phyloP scores from a whole-genome alignment of 2,888 invertebrate species.

The Griposia aprilina region DNA sequence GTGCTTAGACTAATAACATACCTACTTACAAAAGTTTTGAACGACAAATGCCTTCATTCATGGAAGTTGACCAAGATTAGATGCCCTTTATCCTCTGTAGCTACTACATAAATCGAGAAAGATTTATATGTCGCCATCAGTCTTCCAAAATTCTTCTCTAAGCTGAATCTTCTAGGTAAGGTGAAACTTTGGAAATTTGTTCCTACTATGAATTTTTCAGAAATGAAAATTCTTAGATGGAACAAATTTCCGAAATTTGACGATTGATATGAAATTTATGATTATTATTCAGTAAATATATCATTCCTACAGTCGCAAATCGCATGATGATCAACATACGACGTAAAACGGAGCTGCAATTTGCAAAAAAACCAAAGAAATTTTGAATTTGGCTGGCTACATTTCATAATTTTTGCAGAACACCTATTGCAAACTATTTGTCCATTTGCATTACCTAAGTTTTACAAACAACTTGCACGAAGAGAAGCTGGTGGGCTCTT shows the following conservation, averaged over 20 bases:
- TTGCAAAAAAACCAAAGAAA: too few species aligned
- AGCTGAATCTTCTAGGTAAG: too few species aligned
- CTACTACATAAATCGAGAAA: conserved; percentile 6
- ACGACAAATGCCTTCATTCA: conserved; percentile 25
- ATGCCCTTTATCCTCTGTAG: neutral
- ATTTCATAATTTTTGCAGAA: neutral
- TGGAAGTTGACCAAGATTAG: conserved; percentile 27
- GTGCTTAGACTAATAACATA: conserved; percentile 33
- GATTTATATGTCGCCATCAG: neutral
- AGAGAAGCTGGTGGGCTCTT: conserved; percentile 18
- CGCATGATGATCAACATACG: too few species aligned
- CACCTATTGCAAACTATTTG: conserved; percentile 6
- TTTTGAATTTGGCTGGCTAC: too few species aligned
- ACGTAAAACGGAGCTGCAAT: too few species aligned
- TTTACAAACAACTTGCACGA: neutral
- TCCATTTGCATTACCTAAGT: conserved; percentile 1
- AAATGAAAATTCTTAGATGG: too few species aligned
- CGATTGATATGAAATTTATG: too few species aligned
- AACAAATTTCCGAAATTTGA: too few species aligned
- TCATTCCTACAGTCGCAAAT: too few species aligned
- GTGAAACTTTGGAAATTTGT: too few species aligned
- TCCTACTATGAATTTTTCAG: too few species aligned
- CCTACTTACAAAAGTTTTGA: neutral
- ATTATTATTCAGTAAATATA: too few species aligned
- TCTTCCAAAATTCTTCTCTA: neutral